A percentile compares a stretch with the other conserved stretches of the same genome.
Conservation (phyloP, 2,888 invertebrate species). For the Andrena haemorrhoa region DNA sequence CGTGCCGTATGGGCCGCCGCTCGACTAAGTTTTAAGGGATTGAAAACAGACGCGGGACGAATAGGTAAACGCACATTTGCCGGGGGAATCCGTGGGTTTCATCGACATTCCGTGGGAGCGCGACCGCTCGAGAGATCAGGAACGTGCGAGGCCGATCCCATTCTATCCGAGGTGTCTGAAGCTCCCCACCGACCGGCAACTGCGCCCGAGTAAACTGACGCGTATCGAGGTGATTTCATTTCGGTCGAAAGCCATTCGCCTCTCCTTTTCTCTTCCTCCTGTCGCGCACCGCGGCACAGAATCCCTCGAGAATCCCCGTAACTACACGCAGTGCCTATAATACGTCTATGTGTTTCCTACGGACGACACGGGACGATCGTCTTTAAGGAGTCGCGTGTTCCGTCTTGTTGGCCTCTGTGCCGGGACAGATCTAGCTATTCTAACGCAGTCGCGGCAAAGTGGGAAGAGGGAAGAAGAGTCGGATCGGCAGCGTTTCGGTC, state of each 20-base stretch:
- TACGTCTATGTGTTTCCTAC: too few species aligned
- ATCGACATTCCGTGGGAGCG: slow-evolving; percentile 69
- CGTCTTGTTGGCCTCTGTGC: not conserved
- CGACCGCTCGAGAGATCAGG: slow-evolving; percentile 58
- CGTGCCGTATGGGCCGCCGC: slow-evolving; percentile 57
- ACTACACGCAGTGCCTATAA: not conserved
- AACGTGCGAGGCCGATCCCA: slow-evolving; percentile 61
- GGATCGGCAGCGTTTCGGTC: slow-evolving; percentile 33
- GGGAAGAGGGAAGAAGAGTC: slow-evolving; percentile 5
- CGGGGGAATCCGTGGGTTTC: slow-evolving; percentile 66
- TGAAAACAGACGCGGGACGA: slow-evolving; percentile 77
- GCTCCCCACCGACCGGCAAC: slow-evolving; percentile 4
- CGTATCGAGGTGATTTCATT: slow-evolving; percentile 39
- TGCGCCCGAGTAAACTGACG: slow-evolving; percentile 30
- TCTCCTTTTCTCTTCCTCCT: not conserved
- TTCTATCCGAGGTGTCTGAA: slow-evolving; percentile 53
- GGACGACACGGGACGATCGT: not conserved
- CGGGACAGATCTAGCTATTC: not conserved
- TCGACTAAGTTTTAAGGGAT: slow-evolving; percentile 77
- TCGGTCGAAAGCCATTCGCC: slow-evolving; percentile 1
- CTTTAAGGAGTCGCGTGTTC: not conserved
- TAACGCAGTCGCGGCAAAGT: not conserved
- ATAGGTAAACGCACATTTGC: slow-evolving; percentile 76
- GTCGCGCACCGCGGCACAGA: not conserved
- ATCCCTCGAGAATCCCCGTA: not conserved